Conservation (phyloP, 1,140 invertebrate genomes). For the Carcinoscorpius rotundicauda region DNA sequence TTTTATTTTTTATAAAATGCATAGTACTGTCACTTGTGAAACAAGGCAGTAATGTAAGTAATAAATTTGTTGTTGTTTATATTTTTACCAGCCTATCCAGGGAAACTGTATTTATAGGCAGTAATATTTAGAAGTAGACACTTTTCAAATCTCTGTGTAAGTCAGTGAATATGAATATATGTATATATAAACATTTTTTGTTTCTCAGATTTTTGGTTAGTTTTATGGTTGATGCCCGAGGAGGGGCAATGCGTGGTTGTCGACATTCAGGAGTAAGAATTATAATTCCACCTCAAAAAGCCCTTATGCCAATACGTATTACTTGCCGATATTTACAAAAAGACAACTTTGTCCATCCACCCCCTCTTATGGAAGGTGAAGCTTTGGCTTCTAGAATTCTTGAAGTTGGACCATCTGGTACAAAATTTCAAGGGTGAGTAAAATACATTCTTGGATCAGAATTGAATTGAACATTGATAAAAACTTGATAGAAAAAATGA, state of each 20-base stretch:
- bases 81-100: too few species aligned
- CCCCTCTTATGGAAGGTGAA: conserved; percentile 96
- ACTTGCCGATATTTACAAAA: conserved; percentile 87
- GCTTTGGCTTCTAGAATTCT: conserved; percentile 90
- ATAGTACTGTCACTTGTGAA: too few species aligned
- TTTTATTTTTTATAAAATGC: too few species aligned
- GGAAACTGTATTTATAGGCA: too few species aligned
- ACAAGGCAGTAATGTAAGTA: too few species aligned
- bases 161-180: too few species aligned
- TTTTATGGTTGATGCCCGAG: conserved; percentile 55
- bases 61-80: too few species aligned
- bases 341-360: conserved; percentile 86
- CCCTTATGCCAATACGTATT: conserved; percentile 86
- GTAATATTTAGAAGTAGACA: too few species aligned
- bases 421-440: conserved; percentile 87
- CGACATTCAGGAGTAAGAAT: conserved; percentile 93
- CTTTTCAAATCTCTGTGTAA: too few species aligned
- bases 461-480: too few species aligned
- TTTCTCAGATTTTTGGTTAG: conserved; percentile 85
- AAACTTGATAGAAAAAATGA: too few species aligned
- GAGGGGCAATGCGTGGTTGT: conserved; percentile 94
- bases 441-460: too few species aligned
- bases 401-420: conserved; percentile 90
- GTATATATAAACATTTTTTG: conserved; percentile 68
- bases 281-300: conserved; percentile 90